These are phyloP conservation scores for Urocolius indicus DNA, from an alignment of 2,113 vertebrate genomes.

Conservation along the genomic window DNA sequence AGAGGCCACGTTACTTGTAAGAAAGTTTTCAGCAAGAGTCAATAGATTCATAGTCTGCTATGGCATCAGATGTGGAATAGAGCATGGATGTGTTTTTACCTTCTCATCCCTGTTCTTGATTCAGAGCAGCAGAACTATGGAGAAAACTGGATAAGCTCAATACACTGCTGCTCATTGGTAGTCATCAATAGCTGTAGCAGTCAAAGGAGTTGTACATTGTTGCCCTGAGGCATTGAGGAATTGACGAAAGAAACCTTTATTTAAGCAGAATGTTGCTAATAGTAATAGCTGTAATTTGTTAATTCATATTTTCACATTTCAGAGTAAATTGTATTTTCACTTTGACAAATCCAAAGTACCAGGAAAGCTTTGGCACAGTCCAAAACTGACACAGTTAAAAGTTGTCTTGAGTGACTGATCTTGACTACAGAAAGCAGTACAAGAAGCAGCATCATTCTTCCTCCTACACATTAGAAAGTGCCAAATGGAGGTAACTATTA, in stretches of 20 bases:
- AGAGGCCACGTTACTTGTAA: background rate
- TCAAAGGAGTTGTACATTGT: background rate
- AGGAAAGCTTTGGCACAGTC: background rate
- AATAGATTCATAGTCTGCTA: background rate
- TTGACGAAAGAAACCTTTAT: background rate
- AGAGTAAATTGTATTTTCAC: background rate
- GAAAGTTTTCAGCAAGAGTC: background rate
- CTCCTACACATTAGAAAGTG: constrained; percentile 74
- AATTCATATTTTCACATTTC: background rate
- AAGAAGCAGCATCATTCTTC: constrained; percentile 74
- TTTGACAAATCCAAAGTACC: background rate
- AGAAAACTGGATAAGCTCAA: background rate
- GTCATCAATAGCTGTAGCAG: background rate
- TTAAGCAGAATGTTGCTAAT: background rate
- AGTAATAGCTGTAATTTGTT: background rate
- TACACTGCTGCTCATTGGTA: background rate
- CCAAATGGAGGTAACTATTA: background rate
- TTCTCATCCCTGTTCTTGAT: background rate
- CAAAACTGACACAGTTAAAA: background rate
- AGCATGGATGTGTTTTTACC: background rate
- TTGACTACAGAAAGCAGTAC: background rate
- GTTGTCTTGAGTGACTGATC: background rate
- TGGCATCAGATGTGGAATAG: background rate
- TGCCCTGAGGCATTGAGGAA: background rate
- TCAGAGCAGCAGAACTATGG: background rate